Evolutionary conservation across 2,888 invertebrate species (phyloP), one percentile per base, ranked within the genome.

Genomic region (Tricholauxania praeusta): DNA sequence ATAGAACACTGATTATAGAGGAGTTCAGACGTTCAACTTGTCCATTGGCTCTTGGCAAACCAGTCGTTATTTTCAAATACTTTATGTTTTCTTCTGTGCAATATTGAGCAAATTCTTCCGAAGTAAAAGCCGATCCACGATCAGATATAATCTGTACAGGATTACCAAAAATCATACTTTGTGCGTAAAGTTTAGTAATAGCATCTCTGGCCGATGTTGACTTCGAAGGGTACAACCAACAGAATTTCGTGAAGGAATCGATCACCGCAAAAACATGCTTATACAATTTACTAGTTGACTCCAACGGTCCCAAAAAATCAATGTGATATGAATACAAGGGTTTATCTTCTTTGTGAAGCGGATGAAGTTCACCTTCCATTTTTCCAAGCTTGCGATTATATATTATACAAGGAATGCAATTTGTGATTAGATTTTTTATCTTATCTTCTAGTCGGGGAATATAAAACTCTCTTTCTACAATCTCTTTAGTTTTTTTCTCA

Each of bases 91-190:
- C 82, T 1, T 78, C 78, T n/a, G 78, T 49, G 75, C 86, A 85
- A 73, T 85, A 87, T 0, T 81, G 74, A 72, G 77, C 28, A 83
- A 87, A 79, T 8, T 77, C 77, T 28, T 74, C 72, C 1, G 76
- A 74, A 0, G n/a, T n/a, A n/a, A n/a, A n/a, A n/a, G n/a, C n/a
- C n/a, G n/a, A n/a, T n/a, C n/a, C n/a, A n/a, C n/a, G 73, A 71
- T 87, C 85, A 0, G 83, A 81, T 4, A 86, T 80, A 8, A 86
- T 81, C 51, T 79, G 78, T 12, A 28, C 71, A 10, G 86, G 85
- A 74, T 84, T 84, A 14, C 85, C 87, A 80, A 87, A 87, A 8
- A 66, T 77, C n/a, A 77, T 75, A 62, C 83, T 82, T 49, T 84
- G 83, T 4, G 75, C 22, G 8, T 68, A 71, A 3, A 87, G 55